Evolutionary conservation across 2,113 vertebrate genomes (phyloP).

Genomic region (Dicerorhinus sumatrensis): DNA sequence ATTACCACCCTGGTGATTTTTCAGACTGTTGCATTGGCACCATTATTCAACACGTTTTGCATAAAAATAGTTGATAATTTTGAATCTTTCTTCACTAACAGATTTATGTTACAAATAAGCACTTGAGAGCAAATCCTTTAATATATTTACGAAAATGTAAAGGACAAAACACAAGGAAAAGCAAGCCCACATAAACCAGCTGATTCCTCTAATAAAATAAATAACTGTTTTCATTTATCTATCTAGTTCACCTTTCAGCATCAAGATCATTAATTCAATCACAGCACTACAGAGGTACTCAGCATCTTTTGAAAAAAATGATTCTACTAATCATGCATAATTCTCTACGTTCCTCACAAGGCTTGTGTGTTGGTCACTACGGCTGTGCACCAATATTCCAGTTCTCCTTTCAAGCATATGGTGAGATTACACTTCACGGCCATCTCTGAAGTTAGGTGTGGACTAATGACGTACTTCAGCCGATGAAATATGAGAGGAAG

Average conservation of each 20-base stretch:
- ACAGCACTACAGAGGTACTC: not conserved
- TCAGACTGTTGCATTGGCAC: slow-evolving; percentile 9
- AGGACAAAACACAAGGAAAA: not conserved
- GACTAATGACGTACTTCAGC: not conserved
- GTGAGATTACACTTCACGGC: not conserved
- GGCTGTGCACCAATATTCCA: not conserved
- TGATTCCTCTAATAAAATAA: not conserved
- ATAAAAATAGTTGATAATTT: slow-evolving; percentile 14
- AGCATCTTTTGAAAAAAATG: not conserved
- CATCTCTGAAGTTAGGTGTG: not conserved
- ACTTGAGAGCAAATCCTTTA: not conserved
- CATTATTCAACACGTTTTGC: slow-evolving; percentile 1
- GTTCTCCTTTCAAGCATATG: not conserved
- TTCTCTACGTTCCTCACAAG: not conserved
- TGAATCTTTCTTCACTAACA: slow-evolving; percentile 34
- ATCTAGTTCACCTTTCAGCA: not conserved
- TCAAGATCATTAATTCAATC: not conserved
- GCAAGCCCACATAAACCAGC: not conserved
- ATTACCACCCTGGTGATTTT: slow-evolving; percentile 53
- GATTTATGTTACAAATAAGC: slow-evolving; percentile 12
- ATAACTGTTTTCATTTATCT: not conserved
- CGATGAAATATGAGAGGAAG: not conserved
- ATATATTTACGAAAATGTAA: slow-evolving; percentile 11
- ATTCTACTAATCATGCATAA: not conserved
- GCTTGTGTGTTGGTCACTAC: not conserved